Base-by-base conservation (phyloP, 2,888 invertebrate genomes). In the Tetramorium bicarinatum region DNA sequence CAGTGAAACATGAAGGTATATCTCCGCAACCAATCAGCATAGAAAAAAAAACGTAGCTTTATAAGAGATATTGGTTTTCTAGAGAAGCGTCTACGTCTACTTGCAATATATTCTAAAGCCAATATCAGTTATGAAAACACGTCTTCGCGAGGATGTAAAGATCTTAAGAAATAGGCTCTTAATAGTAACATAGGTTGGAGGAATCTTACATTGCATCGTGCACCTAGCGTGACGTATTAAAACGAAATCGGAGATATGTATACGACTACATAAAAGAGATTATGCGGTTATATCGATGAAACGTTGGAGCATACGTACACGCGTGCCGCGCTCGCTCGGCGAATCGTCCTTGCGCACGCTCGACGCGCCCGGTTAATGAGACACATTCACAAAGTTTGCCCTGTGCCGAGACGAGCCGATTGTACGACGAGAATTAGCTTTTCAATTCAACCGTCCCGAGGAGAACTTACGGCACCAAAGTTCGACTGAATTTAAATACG, bases 371-470 rank as follows among this genome's bases (percentile, higher is more conserved):
- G 82, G 93, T 94, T 94, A 94, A 94, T 94, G 94, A 94, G 94
- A 93, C 93, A 92, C 92, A 94, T 94, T 94, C 94, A 93, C 92
- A 93, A 94, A 94, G 92, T 94, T 94, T 91, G 91, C 91, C 91
- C 91, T 92, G 89, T 86, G 87, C 89, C 91, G 91, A 91, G 93
- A 93, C 92, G 93, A 94, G 92, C 91, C 93, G 93, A 94, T 94
- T 94, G 94, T 93, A 93, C 90, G 89, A 91, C 91, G 93, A 93
- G 94, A 94, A 94, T 94, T 93, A 93, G 93, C 94, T 93, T 93
- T 93, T 94, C 93, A 94, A 94, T 94, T 90, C 90, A 88, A 84
- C 79, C 85, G 86, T 87, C 75, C 85, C 88, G 86, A 64, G 41
- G 87, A 83, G 89, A 92, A 93, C 92, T 93, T 91, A 90, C 89